Evolutionary conservation across 2,888 invertebrate genomes (phyloP).

Genomic region (Geophilus truncorum): DNA sequence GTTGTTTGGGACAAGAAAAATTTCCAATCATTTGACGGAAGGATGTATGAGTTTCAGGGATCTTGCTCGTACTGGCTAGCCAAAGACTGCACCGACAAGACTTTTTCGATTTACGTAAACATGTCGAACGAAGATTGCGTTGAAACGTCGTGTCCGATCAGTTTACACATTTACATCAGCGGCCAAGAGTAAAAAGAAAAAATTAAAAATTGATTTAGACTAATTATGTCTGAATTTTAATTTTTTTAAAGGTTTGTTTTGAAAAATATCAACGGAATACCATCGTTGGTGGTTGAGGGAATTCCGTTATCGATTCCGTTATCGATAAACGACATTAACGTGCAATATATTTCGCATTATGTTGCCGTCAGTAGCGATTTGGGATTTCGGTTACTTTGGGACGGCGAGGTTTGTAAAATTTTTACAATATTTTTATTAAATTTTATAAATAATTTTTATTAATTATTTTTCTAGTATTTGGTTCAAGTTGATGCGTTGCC

Average conservation of each 20-base stretch:
- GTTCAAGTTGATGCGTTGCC: constrained; percentile 64
- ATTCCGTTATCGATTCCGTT: constrained; percentile 64
- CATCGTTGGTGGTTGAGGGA: constrained; percentile 56
- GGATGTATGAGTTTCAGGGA: constrained; percentile 77
- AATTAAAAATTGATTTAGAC: not conserved
- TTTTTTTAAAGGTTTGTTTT: constrained; percentile 32
- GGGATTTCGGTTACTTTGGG: constrained; percentile 60
- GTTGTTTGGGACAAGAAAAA: constrained; percentile 90
- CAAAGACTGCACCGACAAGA: constrained; percentile 63
- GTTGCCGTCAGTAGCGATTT: constrained; percentile 64
- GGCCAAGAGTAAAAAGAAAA: constrained; percentile 59
- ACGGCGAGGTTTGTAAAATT: constrained; percentile 58
- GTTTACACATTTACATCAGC: constrained; percentile 63
- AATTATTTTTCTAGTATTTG: constrained; percentile 53
- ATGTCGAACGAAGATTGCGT: constrained; percentile 56
- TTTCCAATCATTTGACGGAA: constrained; percentile 77
- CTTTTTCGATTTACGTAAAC: constrained; percentile 61
- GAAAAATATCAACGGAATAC: constrained; percentile 46
- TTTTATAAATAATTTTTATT: not conserved
- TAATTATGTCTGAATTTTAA: not conserved
- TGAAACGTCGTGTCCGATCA: constrained; percentile 52
- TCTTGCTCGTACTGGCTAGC: constrained; percentile 71
- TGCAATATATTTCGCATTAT: constrained; percentile 65
- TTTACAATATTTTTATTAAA: not conserved
- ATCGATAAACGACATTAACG: constrained; percentile 65